These are phyloP conservation scores for Rhinolophus ferrumequinum DNA, from an alignment of 2,113 vertebrate species.

Conservation along the genomic window DNA sequence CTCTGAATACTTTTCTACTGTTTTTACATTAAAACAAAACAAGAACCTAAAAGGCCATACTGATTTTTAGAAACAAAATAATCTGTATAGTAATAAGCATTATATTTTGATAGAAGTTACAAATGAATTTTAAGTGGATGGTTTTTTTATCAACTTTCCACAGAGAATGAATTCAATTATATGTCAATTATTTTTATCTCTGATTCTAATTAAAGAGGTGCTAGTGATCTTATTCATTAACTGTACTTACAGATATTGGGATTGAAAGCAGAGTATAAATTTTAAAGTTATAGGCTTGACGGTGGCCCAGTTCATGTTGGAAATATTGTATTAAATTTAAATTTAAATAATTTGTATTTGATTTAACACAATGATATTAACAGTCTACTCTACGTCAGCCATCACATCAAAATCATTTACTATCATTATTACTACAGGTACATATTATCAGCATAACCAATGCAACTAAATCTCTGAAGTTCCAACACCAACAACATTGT, in stretches of 20 bases:
- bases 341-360: not conserved
- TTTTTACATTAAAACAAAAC: not conserved
- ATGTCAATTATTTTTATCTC: not conserved
- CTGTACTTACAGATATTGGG: not conserved
- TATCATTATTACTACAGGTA: not conserved
- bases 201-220: not conserved
- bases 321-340: constrained; percentile 20
- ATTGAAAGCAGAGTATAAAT: not conserved
- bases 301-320: not conserved
- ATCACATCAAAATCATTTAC: not conserved
- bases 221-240: not conserved
- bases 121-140: not conserved
- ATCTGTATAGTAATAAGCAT: not conserved
- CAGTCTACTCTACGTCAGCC: not conserved
- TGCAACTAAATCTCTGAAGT: not conserved
- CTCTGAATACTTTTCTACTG: not conserved
- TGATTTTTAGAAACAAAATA: not conserved
- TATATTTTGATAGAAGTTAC: not conserved
- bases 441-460: not conserved
- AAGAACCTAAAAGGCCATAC: not conserved
- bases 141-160: not conserved
- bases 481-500: not conserved
- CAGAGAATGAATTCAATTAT: not conserved
- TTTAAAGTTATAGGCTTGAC: not conserved
- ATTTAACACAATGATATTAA: not conserved